Evolutionary conservation across 2,888 invertebrate genomes (phyloP).

Genomic region (Drosophila differens): DNA sequence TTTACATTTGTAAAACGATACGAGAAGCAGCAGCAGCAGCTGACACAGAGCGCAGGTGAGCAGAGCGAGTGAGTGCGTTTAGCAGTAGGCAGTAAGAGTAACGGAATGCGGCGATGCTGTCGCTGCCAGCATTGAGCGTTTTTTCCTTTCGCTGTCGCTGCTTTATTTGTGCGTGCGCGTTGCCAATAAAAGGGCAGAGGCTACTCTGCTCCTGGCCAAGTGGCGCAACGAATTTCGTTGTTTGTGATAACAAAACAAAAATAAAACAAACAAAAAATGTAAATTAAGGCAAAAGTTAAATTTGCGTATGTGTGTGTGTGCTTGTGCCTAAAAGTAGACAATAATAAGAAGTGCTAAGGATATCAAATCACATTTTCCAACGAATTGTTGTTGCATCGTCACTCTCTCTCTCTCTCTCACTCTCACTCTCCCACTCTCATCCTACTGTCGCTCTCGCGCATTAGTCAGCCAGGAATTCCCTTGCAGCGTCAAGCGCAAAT

Average conservation of each 20-base stretch:
- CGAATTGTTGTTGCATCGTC: constrained; percentile 21
- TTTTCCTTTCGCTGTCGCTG: constrained; percentile 44
- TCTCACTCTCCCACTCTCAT: neutral
- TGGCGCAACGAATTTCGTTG: constrained; percentile 63
- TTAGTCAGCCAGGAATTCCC: constrained; percentile 56
- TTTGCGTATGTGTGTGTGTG: constrained; percentile 22
- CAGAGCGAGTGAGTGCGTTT: neutral
- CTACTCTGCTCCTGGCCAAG: constrained; percentile 60
- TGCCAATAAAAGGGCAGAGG: constrained; percentile 78
- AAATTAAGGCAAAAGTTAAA: constrained; percentile 15
- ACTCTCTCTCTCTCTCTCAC: constrained; percentile 9
- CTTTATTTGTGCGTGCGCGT: constrained; percentile 76
- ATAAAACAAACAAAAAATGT: constrained; percentile 17
- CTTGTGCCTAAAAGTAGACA: constrained; percentile 46
- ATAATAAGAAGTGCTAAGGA: constrained; percentile 37
- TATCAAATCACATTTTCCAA: constrained; percentile 19
- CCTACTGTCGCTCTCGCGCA: neutral
- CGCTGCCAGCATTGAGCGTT: constrained; percentile 33
- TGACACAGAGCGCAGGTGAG: neutral
- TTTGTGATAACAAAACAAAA: constrained; percentile 62
- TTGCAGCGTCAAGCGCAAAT: constrained; percentile 61
- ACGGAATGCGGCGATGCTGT: constrained; percentile 48
- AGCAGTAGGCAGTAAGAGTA: constrained; percentile 23
- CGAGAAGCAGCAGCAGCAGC: constrained; percentile 11
- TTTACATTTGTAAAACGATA: constrained; percentile 48